Base-by-base conservation (phyloP, 2,797 vertebrate species). In the Acanthornis magna region DNA sequence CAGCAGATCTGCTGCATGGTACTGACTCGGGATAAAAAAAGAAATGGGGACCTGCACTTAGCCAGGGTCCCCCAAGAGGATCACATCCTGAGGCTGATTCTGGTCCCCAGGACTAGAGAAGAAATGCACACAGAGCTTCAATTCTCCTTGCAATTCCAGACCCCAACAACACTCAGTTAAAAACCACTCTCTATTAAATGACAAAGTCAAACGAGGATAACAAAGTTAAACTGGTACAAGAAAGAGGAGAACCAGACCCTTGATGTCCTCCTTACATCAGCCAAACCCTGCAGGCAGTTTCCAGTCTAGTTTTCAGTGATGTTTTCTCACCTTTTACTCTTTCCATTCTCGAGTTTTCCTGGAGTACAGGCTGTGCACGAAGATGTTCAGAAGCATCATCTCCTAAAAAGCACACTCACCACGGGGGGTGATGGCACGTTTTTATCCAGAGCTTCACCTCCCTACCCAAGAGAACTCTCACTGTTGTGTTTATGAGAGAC, bases 321-420 rank as follows among this genome's bases (percentile, higher is more conserved):
- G 21, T 73, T 95, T 93, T 83, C 92, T 83, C 90, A 93, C 84
- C 88, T 93, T 91, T 91, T 94, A 60, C 71, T 87, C 70, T 71
- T 87, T 74, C 70, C 48, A 27, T 88, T 89, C 55, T 89, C 67
- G 2, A 48, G 51, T 62, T 55, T 76, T 25, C 48, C 76, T 55
- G 34, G 36, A 43, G 27, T 5, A 11, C 6, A 88, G 54, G 22
- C 50, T 51, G 34, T 25, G 48, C 21, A 40, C 5, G 40, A 92
- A 87, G 57, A 27, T 4, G 70, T 17, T 74, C 71, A 80, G 83
- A 94, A 57, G 60, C 53, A 82, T 25, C 85, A 42, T 19, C 54
- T 83, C 85, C 53, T 45, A 54, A 60, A 54, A 60, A 78, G 73
- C 50, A 48, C 74, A 1, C 63, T 61, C 63, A 23, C 76, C 45